Base-by-base conservation (phyloP, 2,888 invertebrate genomes). In the Hirtodrosophila cameraria region DNA sequence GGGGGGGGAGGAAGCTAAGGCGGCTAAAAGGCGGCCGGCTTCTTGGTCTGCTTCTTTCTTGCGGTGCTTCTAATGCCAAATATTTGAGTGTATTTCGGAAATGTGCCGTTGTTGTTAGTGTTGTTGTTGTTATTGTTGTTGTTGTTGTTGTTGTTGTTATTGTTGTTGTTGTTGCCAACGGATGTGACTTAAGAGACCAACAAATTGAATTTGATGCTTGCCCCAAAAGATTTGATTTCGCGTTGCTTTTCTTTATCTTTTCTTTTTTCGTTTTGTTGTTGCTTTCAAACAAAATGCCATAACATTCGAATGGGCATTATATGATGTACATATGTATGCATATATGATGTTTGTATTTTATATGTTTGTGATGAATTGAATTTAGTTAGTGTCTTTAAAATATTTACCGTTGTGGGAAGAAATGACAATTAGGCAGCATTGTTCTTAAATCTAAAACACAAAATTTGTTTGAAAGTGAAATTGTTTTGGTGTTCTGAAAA, bases 61-160 rank as follows among this genome's bases (percentile, higher is more conserved):
- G 11, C 1, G 27, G 20, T 15, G 28, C 8, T 36, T 48, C 35
- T 31, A 18, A 38, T 60, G 68, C 68, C 60, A 55, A 67, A 60
- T 39, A 49, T 49, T 38, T 6, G 31, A 43, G 39, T 52, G 48
- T 48, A 28, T 61, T 66, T 73, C 28, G 73, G 35, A 72, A 70
- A 72, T 72, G 60, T 70, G 66, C 73, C 69, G 69, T 66, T 67
- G 66, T 38, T 9, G n/a, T 15, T 30, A 20, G 20, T 42, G 15
- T 16, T 50, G 35, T 45, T 42, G 28, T 41, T 58, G 69, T n/a
- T n/a, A n/a, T n/a, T 30, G 27, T 27, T 42, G 15, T 16, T 50
- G 35, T 45, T 42, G 28, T 41, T 58, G 69, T n/a, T 70, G 66
- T 66, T 73, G 69, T 66, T 67, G 66, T 38, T 9, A 8, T 15